phyloP scores from a whole-genome alignment of 2,113 vertebrate genomes.

The Cromileptes altivelis region DNA sequence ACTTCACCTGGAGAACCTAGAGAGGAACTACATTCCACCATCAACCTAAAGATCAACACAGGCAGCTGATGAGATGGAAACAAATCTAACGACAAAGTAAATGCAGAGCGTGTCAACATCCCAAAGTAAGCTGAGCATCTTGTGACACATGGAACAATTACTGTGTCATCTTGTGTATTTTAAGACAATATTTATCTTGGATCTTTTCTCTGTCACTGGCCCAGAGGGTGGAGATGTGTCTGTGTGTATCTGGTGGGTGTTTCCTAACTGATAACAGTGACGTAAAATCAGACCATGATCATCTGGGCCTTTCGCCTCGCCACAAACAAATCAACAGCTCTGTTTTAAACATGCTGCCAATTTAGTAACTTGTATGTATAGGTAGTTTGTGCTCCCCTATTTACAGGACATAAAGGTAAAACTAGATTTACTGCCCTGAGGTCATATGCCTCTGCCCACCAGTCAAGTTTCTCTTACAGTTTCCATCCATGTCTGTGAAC shows the following conservation, averaged over 20 bases:
- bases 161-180: neutral
- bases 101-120: neutral
- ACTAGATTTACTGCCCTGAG: too few relatives aligned
- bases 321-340: neutral
- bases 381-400: too few relatives aligned
- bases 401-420: too few relatives aligned
- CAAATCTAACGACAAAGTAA: neutral
- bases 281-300: too few relatives aligned
- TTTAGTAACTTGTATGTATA: too few relatives aligned
- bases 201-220: neutral
- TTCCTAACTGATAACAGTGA: neutral
- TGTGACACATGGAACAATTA: neutral
- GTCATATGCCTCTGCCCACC: too few relatives aligned
- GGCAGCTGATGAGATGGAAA: neutral
- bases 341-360: neutral
- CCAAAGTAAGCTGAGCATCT: neutral
- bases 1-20: conserved; percentile 42
- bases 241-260: neutral
- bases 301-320: too few relatives aligned
- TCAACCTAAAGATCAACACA: conserved; percentile 48
- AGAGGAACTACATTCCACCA: conserved; percentile 61
- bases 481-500: too few relatives aligned
- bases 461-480: too few relatives aligned
- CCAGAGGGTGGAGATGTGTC: neutral
- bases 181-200: neutral